Evolutionary conservation across 2,113 vertebrate genomes (phyloP).

Genomic region (Eudyptes chrysolophus): DNA sequence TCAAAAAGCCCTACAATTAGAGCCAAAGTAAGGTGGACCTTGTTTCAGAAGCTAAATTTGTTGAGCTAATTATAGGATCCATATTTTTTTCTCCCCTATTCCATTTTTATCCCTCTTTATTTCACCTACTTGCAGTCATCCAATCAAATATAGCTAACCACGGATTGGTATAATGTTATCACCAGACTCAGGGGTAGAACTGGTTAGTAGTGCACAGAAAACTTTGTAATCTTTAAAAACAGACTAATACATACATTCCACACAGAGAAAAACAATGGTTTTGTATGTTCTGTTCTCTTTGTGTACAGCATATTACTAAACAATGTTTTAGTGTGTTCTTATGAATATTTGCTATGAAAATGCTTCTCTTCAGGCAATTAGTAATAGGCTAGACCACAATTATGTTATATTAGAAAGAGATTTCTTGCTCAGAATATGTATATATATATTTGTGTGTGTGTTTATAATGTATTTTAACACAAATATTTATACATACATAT

Average conservation of each 20-base stretch:
- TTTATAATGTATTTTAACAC: background rate
- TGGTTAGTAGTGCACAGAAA: background rate
- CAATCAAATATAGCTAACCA: background rate
- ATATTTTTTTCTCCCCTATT: background rate
- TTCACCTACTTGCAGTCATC: background rate
- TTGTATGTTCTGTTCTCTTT: background rate
- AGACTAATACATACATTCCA: background rate
- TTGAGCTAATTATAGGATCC: background rate
- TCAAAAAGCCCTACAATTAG: background rate
- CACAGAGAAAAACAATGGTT: background rate
- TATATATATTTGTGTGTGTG: background rate
- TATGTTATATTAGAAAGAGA: background rate
- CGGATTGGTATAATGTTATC: background rate
- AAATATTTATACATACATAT: background rate
- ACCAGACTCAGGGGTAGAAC: background rate
- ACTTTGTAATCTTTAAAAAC: background rate
- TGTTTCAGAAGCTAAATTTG: background rate
- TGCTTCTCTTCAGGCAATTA: background rate
- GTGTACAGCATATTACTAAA: background rate
- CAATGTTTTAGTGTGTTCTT: background rate
- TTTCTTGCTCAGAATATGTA: background rate
- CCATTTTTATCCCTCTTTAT: background rate
- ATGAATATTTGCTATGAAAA: background rate
- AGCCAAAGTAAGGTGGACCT: background rate
- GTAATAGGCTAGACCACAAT: background rate